Evolutionary conservation across 2,797 vertebrate species (phyloP).

Genomic region (Hydrophis major): DNA sequence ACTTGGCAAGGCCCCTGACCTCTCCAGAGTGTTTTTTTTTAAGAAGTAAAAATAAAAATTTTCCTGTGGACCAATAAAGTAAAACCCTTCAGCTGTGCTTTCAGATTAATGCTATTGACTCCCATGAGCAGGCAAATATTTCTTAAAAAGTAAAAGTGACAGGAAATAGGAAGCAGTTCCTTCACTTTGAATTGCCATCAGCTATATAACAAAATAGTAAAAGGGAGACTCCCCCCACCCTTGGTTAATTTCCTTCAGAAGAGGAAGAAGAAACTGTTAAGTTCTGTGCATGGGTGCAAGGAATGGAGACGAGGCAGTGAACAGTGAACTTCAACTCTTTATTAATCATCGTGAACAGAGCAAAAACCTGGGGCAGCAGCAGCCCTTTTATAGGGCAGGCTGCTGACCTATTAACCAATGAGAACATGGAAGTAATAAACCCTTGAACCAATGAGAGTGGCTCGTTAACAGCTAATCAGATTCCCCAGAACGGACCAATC

Average conservation of each 20-base stretch:
- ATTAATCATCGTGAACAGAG: too few relatives aligned
- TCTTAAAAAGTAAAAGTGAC: background rate
- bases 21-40: background rate
- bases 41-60: background rate
- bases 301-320: too few relatives aligned
- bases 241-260: background rate
- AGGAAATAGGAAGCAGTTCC: background rate
- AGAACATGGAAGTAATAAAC: too few relatives aligned
- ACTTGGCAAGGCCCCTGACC: background rate
- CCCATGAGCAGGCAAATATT: background rate
- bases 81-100: background rate
- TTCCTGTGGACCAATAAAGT: background rate
- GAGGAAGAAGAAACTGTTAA: background rate
- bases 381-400: too few relatives aligned
- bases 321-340: too few relatives aligned
- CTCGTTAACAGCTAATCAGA: too few relatives aligned
- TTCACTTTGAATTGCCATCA: background rate
- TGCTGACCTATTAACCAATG: too few relatives aligned
- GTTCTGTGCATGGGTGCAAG: too few relatives aligned
- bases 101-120: background rate
- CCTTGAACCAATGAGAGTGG: too few relatives aligned
- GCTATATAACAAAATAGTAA: background rate
- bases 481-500: too few relatives aligned
- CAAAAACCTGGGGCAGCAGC: too few relatives aligned
- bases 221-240: background rate